phyloP scores from a whole-genome alignment of 2,797 vertebrate species.

The Cryptoprocta ferox region DNA sequence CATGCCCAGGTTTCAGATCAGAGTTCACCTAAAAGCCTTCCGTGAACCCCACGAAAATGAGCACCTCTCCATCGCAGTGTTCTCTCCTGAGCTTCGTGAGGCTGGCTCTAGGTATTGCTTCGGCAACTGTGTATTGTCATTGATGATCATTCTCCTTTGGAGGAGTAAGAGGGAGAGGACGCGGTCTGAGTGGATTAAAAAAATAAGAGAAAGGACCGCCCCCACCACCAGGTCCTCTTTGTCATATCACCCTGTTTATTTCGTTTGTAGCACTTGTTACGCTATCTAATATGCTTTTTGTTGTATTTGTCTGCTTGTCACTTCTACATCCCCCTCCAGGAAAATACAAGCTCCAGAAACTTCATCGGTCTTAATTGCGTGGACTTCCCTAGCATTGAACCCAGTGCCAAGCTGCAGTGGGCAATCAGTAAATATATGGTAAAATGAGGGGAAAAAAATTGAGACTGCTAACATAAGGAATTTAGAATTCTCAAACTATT shows the following conservation, averaged over 20 bases:
- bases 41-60: background rate
- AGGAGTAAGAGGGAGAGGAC: background rate
- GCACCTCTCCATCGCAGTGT: background rate
- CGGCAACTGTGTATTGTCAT: background rate
- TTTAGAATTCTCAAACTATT: conserved; percentile 3
- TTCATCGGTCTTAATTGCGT: background rate
- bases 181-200: background rate
- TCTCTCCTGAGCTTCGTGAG: background rate
- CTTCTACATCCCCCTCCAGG: background rate
- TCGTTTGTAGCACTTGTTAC: background rate
- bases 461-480: background rate
- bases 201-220: background rate
- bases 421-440: background rate
- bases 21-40: background rate
- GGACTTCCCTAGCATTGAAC: background rate
- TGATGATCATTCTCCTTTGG: background rate
- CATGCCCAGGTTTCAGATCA: background rate
- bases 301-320: background rate
- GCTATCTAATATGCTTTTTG: background rate
- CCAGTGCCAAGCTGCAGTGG: background rate
- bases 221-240: background rate
- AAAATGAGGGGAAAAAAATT: background rate
- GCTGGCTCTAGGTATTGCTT: background rate
- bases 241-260: background rate
- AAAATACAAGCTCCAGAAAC: background rate